A percentile compares a stretch with the other conserved stretches of the same genome.
These are phyloP conservation scores for Notamacropus eugenii DNA, from an alignment of 2,797 vertebrate genomes.

Conservation along the genomic window DNA sequence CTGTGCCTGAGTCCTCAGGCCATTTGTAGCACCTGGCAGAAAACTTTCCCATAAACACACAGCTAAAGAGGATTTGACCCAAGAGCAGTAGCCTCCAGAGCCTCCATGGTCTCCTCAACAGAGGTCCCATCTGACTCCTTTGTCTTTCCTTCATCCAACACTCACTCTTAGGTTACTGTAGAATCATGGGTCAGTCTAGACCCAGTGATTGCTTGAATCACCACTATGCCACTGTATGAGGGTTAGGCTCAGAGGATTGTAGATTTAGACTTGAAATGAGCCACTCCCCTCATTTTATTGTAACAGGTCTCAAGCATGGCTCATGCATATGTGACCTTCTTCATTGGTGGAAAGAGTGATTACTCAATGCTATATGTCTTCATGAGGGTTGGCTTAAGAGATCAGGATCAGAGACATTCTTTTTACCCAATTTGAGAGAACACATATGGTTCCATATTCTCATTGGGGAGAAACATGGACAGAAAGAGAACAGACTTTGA, in stretches of 20 bases:
- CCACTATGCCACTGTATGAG: background rate
- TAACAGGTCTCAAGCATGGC: background rate
- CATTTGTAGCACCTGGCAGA: background rate
- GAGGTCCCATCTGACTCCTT: background rate
- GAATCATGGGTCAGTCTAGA: background rate
- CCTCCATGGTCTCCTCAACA: background rate
- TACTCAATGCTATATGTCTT: background rate
- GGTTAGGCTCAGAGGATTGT: background rate
- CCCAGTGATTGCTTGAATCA: background rate
- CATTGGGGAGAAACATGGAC: background rate
- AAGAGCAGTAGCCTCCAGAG: background rate
- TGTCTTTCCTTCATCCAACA: too few relatives aligned
- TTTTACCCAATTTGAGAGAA: background rate
- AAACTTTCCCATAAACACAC: too few relatives aligned
- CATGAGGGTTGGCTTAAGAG: background rate
- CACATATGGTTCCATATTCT: background rate
- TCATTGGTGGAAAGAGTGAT: background rate
- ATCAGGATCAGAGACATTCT: background rate
- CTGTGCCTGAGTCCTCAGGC: background rate
- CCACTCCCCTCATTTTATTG: background rate
- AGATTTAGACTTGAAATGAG: background rate
- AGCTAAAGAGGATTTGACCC: too few relatives aligned
- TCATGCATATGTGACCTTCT: background rate
- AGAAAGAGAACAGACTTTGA: background rate
- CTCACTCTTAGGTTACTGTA: background rate